These are phyloP conservation scores for Tanypteryx hageni DNA, from an alignment of 2,888 invertebrate genomes.

Conservation along the genomic window DNA sequence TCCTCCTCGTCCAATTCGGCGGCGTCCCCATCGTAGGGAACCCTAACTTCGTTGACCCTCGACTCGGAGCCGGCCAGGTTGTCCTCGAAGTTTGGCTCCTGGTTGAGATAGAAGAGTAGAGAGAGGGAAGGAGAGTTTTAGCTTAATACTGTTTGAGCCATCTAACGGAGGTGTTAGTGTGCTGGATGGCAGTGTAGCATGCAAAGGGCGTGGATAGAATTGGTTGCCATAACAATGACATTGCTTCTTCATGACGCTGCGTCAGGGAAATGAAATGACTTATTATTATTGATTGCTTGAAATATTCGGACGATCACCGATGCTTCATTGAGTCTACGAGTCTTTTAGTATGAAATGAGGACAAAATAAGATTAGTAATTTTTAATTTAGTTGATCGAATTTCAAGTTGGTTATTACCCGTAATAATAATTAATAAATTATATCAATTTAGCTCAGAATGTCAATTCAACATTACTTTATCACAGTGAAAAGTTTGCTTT, in stretches of 20 bases:
- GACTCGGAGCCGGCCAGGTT: conserved; percentile 78
- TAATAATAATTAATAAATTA: no score
- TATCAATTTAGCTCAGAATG: no score
- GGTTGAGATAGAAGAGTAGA: background rate
- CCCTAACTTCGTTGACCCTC: conserved; percentile 81
- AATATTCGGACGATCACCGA: background rate
- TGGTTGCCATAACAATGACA: background rate
- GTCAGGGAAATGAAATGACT: background rate
- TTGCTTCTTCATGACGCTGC: background rate
- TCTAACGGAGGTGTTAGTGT: background rate
- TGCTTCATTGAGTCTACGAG: no score
- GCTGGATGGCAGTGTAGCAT: background rate
- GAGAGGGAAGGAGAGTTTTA: background rate
- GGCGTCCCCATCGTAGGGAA: conserved; percentile 76
- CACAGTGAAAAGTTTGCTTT: no score
- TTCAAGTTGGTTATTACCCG: no score
- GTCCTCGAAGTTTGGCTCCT: conserved; percentile 68
- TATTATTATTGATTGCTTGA: background rate
- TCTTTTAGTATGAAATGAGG: no score
- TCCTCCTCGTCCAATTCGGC: conserved; percentile 67
- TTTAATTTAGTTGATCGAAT: no score
- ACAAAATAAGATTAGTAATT: no score
- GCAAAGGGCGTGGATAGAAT: background rate
- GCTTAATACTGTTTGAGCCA: background rate
- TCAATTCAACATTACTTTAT: no score